A percentile compares a stretch with the other conserved stretches of the same genome.
These are phyloP conservation scores for Pitta sordida DNA, from an alignment of 2,113 vertebrate genomes.

Conservation along the genomic window DNA sequence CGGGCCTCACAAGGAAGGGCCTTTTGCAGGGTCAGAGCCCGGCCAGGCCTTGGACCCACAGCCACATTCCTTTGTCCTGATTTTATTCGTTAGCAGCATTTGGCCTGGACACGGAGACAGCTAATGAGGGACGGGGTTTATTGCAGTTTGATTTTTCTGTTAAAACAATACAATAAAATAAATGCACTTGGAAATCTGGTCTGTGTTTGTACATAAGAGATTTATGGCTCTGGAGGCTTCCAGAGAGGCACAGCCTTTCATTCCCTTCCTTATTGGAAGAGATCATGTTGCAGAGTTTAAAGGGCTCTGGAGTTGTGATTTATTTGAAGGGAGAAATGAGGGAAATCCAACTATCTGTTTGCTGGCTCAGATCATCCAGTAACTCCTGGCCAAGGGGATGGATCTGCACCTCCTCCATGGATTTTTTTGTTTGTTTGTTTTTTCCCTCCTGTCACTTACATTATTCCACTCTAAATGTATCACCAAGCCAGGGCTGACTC, in stretches of 20 bases:
- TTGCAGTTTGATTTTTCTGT: constrained; percentile 67
- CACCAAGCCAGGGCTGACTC: neutral
- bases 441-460: neutral
- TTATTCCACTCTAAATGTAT: constrained; percentile 22
- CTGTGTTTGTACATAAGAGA: constrained; percentile 65
- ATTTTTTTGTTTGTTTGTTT: neutral
- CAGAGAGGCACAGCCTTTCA: constrained; percentile 64
- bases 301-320: constrained; percentile 68
- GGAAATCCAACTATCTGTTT: constrained; percentile 67
- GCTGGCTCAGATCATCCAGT: constrained; percentile 43
- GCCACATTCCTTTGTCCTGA: constrained; percentile 49
- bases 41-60: neutral
- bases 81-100: constrained; percentile 29
- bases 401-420: neutral
- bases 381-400: constrained; percentile 1
- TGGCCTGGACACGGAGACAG: constrained; percentile 37
- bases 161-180: constrained; percentile 71
- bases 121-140: constrained; percentile 58
- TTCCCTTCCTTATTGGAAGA: constrained; percentile 69
- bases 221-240: constrained; percentile 66
- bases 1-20: neutral
- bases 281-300: constrained; percentile 70
- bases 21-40: neutral
- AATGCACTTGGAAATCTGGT: constrained; percentile 68
- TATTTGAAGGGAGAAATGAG: constrained; percentile 61